Evolutionary conservation across 1,140 invertebrate species (phyloP).

Genomic region (Caenorhabditis remanei): DNA sequence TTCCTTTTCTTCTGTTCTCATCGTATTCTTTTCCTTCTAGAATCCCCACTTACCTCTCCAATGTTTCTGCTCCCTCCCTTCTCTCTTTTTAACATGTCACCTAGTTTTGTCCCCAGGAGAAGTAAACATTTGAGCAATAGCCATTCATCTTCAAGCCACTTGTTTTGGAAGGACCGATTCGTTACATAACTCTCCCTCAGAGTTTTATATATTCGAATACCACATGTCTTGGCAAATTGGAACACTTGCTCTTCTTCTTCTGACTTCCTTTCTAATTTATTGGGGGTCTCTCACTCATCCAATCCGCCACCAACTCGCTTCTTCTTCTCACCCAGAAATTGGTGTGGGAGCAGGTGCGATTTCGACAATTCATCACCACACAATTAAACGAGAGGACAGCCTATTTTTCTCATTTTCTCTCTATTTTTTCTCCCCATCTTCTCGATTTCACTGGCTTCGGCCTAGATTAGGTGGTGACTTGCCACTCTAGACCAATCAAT

Average conservation of each 20-base stretch:
- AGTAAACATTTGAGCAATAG: constrained; percentile 30
- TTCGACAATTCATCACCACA: constrained; percentile 35
- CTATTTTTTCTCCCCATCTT: background rate
- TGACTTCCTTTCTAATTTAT: constrained; percentile 23
- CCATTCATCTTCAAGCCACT: constrained; percentile 39
- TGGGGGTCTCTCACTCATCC: background rate
- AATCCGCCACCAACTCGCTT: background rate
- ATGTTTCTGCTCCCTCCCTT: background rate
- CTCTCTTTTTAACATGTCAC: constrained; percentile 7
- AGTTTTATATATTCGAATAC: background rate
- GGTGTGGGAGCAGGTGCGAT: background rate
- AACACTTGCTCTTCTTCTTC: constrained; percentile 10
- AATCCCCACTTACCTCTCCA: background rate
- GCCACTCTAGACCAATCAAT: constrained; percentile 34
- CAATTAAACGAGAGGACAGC: constrained; percentile 49
- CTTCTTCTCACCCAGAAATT: constrained; percentile 12
- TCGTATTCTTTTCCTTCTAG: background rate
- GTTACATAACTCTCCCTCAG: constrained; percentile 17
- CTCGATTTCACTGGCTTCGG: constrained; percentile 48
- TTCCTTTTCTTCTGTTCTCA: background rate
- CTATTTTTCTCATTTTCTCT: constrained; percentile 1
- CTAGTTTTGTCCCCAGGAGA: constrained; percentile 1
- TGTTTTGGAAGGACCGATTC: background rate
- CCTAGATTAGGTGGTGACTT: constrained; percentile 45
- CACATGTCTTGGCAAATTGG: constrained; percentile 43